Conservation (phyloP, 2,797 vertebrate genomes). For the Chiroxiphia lanceolata region DNA sequence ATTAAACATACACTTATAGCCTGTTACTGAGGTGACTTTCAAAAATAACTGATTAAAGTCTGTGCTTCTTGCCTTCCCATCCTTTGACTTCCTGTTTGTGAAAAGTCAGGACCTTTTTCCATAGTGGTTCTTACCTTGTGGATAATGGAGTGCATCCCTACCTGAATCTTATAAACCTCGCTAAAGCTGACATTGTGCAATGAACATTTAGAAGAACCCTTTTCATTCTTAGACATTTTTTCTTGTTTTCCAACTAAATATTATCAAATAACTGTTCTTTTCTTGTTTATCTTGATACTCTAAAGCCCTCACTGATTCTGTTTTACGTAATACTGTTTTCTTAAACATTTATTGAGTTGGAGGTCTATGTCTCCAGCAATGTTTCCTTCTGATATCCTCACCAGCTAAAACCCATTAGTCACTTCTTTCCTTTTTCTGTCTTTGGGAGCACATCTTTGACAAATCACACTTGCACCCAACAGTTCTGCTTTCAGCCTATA, state of each 20-base stretch:
- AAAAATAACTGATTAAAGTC: not conserved
- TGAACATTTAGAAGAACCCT: not conserved
- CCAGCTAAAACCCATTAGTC: not conserved
- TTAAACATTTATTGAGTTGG: not conserved
- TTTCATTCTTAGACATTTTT: not conserved
- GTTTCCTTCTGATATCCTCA: not conserved
- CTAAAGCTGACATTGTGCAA: not conserved
- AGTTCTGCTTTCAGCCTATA: not conserved
- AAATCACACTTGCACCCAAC: not conserved
- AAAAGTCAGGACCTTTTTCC: not conserved
- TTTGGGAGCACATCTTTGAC: not conserved
- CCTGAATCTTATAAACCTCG: not conserved
- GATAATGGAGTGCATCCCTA: not conserved
- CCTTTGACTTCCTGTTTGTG: not conserved
- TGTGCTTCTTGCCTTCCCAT: not conserved
- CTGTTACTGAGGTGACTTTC: not conserved
- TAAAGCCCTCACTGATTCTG: not conserved
- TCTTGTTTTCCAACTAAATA: not conserved
- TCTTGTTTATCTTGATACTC: not conserved
- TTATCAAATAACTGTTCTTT: not conserved
- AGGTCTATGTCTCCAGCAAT: not conserved
- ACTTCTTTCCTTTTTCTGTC: not conserved
- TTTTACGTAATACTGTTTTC: not conserved
- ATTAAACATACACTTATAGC: not conserved
- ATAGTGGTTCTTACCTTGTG: not conserved